phyloP scores from a whole-genome alignment of 2,113 vertebrate species.

The Myotis lucifugus region DNA sequence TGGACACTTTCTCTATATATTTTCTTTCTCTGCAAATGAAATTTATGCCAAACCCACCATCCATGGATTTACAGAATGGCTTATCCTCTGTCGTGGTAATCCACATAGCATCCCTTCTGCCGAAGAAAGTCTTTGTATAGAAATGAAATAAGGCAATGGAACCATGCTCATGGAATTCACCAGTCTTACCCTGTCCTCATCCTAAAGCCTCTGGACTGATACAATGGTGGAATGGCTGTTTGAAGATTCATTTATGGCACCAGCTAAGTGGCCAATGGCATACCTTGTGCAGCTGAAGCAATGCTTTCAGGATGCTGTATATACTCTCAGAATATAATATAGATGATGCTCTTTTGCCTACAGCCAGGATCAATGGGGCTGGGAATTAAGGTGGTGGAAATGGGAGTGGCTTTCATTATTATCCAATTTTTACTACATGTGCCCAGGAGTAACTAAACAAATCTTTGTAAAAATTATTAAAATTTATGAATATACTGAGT shows the following conservation, averaged over 20 bases:
- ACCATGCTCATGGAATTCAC: background rate
- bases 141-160: background rate
- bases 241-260: background rate
- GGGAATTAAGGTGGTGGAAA: background rate
- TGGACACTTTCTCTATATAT: background rate
- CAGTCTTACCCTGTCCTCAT: background rate
- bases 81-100: background rate
- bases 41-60: background rate
- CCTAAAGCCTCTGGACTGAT: background rate
- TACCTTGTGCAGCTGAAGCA: background rate
- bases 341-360: background rate
- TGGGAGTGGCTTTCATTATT: background rate
- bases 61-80: background rate
- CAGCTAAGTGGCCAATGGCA: background rate
- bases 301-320: background rate
- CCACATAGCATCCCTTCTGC: background rate
- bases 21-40: background rate
- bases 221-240: background rate
- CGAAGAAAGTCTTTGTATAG: background rate
- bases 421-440: background rate
- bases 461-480: background rate
- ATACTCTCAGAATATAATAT: background rate
- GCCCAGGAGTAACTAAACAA: background rate
- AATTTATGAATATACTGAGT: constrained; percentile 14
- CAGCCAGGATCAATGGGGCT: background rate